Base-by-base conservation (phyloP, 1,140 invertebrate species). In the Ostrea edulis region DNA sequence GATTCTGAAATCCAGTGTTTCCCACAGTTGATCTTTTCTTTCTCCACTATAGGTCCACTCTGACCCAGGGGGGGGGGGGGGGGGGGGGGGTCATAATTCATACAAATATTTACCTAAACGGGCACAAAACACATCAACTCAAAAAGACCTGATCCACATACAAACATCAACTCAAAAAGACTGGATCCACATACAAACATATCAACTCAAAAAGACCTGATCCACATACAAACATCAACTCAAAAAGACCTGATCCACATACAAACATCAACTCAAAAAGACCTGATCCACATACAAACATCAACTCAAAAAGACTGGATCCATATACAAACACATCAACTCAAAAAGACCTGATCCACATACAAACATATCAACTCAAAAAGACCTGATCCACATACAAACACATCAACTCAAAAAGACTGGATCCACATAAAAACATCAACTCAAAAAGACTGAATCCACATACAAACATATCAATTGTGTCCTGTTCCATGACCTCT, bases 401-500 rank as follows among this genome's bases (percentile, higher is more conserved):
- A 83, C 44, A 53, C 53, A 83, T 83, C 82, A 83, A 83, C 1
- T 44, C 5, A 44, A 44, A 44, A 44, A 44, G 35, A 44, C 35
- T 5, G 1, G 35, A 44, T 1, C 35, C 44, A 54, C 82, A 11
- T 83, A 53, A 17, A 83, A 83, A 83, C 44, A 53, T 83, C n/a
- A 44, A 5, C 1, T 44, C 5, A 44, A 44, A 44, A 44, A 44
- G 35, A 44, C 35, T 5, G 1, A 5, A 44, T 1, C 35, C 44
- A 54, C 82, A 11, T 83, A 53, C 44, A 83, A 83, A 83, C 44
- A 53, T 83, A 83, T 83, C 82, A 83, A 83, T 83, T 51, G 51
- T 81, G n/a, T 85, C 90, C 35, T 89, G 90, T 8, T 92, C 92
- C 93, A 93, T 93, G 22, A 91, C 85, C 29, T 89, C 87, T 22